phyloP scores from a whole-genome alignment of 1,140 invertebrate species.

The Monochamus saltuarius region DNA sequence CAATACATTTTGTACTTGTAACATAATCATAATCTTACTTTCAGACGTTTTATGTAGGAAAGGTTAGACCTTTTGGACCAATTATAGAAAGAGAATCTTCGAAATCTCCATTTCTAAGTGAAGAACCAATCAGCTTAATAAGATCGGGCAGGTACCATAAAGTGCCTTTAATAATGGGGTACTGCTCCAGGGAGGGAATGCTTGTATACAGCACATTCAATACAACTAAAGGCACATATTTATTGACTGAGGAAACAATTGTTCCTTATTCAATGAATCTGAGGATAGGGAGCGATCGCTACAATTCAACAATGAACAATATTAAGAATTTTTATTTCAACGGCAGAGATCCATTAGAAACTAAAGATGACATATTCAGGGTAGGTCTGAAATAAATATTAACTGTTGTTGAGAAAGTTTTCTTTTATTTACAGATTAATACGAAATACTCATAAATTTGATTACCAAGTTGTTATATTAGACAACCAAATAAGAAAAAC shows the following conservation, averaged over 20 bases:
- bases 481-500: no score
- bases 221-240: constrained; percentile 48
- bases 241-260: constrained; percentile 26
- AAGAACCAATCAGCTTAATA: constrained; percentile 54
- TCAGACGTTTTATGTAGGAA: constrained; percentile 47
- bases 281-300: constrained; percentile 51
- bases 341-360: constrained; percentile 45
- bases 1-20: constrained; percentile 1
- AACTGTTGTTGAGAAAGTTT: no score
- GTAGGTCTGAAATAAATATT: constrained; percentile 26
- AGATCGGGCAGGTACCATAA: constrained; percentile 48
- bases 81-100: constrained; percentile 51
- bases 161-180: constrained; percentile 60
- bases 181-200: constrained; percentile 49
- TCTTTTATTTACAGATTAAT: no score
- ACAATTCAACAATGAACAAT: constrained; percentile 51
- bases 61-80: constrained; percentile 54
- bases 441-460: no score
- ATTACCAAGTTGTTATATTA: no score
- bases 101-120: constrained; percentile 52
- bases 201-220: constrained; percentile 51
- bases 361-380: constrained; percentile 35
- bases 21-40: constrained; percentile 14
- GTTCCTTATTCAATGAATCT: constrained; percentile 53
- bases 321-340: constrained; percentile 58